Evolutionary conservation across 37 sponge, comb jelly and placozoan species (phyloP).

Genomic region (Corticium candelabrum): DNA sequence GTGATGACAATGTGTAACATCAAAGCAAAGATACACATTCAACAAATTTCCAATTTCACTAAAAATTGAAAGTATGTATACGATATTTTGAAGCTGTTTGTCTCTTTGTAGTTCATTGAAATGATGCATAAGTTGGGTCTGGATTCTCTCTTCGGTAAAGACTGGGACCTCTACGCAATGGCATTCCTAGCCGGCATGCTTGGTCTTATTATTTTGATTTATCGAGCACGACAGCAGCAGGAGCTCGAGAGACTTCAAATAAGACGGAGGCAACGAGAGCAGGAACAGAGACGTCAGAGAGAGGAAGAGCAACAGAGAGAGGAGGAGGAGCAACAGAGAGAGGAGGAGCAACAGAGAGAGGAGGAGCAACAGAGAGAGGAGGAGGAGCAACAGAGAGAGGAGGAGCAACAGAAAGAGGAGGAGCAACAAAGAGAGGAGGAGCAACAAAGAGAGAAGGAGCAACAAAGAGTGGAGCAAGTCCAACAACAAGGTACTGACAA

Average conservation of each 20-base stretch:
- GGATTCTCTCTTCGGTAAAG: constrained; percentile 27
- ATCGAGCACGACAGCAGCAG: background rate
- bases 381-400: background rate
- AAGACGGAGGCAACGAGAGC: background rate
- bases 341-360: too few species aligned
- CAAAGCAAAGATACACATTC: too few species aligned
- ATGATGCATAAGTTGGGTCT: background rate
- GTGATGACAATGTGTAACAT: too few species aligned
- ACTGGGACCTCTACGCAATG: constrained; percentile 17
- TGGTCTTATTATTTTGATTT: background rate
- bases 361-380: background rate
- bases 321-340: background rate
- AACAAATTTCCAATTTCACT: too few species aligned
- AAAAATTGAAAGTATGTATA: too few species aligned
- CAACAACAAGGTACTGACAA: background rate
- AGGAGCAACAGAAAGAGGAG: background rate
- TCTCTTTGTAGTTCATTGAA: background rate
- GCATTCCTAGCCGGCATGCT: background rate
- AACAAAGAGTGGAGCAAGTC: background rate
- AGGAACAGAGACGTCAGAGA: background rate
- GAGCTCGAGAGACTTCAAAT: background rate
- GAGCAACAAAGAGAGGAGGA: background rate
- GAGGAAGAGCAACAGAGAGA: constrained; percentile 2
- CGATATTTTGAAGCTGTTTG: too few species aligned
- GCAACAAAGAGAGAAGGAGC: background rate